Base-by-base conservation (phyloP, 2,888 invertebrate genomes). In the Melolontha melolontha region DNA sequence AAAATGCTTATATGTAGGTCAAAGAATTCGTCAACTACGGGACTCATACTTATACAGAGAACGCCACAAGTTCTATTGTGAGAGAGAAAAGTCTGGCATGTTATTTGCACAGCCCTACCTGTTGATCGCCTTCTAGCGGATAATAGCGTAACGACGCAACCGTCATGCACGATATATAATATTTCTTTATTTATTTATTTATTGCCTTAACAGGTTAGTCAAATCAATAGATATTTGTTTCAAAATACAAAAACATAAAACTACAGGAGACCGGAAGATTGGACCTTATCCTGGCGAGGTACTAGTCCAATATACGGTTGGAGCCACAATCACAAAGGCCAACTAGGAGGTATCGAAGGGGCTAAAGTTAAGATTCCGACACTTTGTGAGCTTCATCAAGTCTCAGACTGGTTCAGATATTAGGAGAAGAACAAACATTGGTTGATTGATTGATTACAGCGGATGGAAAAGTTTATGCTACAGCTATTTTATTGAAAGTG, bases 291-390 rank as follows among this genome's bases (percentile, higher is more conserved):
- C 70, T 97, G 96, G 96, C 94, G 94, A 71, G 94, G 94, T n/a
- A 92, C 92, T 54, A 92, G 94, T 65, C 92, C 92, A 0, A 95
- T 96, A 71, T 94, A 91, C 82, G 95, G 94, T 16, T 96, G 95
- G 95, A 97, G 98, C 0, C 97, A 98, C 84, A 98, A 98, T 85
- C 97, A 98, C 83, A 88, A 97, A 73, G 97, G 97, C 0, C 97
- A 98, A 81, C 84, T 98, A 50, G 97, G 97, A 22, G 97, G 97
- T 0, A 91, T 97, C 0, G 97, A 97, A 79, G 97, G 97, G 5
- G 95, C 94, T 12, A 95, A 95, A 73, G 95, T 97, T 11, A 96
- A 97, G 79, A 85, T 94, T 16, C 97, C 97, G 0, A 91, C 95
- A 1, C 90, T 93, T 0, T 97, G 97, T 82, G 94, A 93, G 91